Evolutionary conservation across 2,888 invertebrate genomes (phyloP), one percentile per base, ranked within the genome.

Genomic region (Pollenia griseotomentosa): DNA sequence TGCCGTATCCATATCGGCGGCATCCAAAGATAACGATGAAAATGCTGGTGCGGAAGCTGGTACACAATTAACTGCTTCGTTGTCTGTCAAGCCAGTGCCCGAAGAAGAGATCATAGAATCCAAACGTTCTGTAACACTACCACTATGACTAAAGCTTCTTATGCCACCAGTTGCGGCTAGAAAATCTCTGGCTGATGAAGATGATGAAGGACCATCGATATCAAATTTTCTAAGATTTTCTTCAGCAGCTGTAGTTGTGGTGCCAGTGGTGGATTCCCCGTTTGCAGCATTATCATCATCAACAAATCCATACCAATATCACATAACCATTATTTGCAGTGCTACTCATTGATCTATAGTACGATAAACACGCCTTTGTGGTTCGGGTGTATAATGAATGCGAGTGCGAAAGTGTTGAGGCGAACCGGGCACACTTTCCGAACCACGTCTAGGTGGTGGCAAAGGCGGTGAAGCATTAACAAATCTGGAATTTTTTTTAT

Each of bases 391-490:
- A 89, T 95, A 95, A 89, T 94, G 94, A 86, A 95, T 95, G 87
- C 95, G 95, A 16, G 96, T 95, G 87, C 95, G 94, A 81, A 96
- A 94, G 90, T 96, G 95, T 89, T 94, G 96, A 16, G 96, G 96
- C 74, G 96, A 96, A 63, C 96, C 96, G 33, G 96, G 96, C 80
- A 96, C 96, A 91, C 96, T 96, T 92, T 96, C 96, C 2, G 96
- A 96, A 33, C 96, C 94, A 85, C 96, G 94, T 83, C 96, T 90
- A 61, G 94, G 93, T 63, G 94, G 93, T 57, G 93, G 93, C 88
- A 93, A 88, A 23, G 94, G 93, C 11, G 93, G 93, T 57, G 94
- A 94, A 88, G 94, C 93, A 90, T 94, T 94, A 89, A 94, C 94
- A 92, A 93, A 94, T 88, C 92, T 94, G 3, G 12, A 79, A 57